Conservation (phyloP, 2,797 vertebrate species). For the Ambastaia sidthimunki region DNA sequence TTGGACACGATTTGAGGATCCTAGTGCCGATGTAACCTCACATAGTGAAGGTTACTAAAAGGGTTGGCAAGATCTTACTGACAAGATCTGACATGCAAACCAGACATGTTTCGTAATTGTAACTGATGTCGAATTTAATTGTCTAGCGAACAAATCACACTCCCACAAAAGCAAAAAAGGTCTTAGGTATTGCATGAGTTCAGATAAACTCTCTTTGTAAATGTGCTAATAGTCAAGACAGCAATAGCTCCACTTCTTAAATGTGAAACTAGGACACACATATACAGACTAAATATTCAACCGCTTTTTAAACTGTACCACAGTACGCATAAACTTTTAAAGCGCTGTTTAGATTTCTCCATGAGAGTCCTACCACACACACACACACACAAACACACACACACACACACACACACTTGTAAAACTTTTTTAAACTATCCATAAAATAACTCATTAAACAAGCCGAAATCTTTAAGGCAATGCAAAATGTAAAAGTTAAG, state of each 20-base stretch:
- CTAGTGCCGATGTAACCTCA: constrained; percentile 20
- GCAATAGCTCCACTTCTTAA: too few species aligned
- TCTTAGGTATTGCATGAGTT: neutral
- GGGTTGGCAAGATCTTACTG: neutral
- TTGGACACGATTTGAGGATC: constrained; percentile 48
- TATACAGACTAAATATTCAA: too few species aligned
- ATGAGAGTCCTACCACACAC: too few species aligned
- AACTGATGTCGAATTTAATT: neutral
- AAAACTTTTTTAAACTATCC: neutral
- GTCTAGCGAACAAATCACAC: neutral
- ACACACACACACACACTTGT: too few species aligned
- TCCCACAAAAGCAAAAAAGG: neutral
- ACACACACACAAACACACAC: too few species aligned
- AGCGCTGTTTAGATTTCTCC: too few species aligned
- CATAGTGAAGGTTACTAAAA: constrained; percentile 33
- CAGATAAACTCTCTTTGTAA: too few species aligned
- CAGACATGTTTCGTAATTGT: neutral
- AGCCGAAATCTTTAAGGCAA: too few species aligned
- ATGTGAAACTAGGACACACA: too few species aligned
- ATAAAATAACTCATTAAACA: neutral
- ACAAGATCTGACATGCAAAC: neutral
- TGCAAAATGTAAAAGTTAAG: neutral
- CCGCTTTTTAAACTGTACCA: too few species aligned
- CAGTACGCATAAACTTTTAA: too few species aligned
- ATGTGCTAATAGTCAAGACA: too few species aligned